Conservation (phyloP, 2,797 vertebrate species). For the Remorina albescens region DNA sequence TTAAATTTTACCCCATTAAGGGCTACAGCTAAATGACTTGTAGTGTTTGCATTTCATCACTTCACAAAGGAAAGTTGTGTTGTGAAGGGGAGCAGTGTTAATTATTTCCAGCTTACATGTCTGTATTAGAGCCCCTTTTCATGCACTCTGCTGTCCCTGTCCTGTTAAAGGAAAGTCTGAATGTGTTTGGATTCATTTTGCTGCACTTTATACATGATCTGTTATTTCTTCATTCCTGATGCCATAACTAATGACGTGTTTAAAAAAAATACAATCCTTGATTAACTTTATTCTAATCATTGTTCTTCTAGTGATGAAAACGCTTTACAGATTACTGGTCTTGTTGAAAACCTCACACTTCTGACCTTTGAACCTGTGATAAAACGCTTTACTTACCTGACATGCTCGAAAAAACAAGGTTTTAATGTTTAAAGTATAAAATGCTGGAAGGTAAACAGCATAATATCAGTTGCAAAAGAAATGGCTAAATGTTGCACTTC, state of each 20-base stretch:
- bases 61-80: constrained; percentile 16
- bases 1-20: constrained; percentile 22
- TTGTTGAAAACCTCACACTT: constrained; percentile 3
- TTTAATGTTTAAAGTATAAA: constrained; percentile 9
- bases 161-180: constrained; percentile 8
- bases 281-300: constrained; percentile 2
- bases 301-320: not conserved
- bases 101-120: constrained; percentile 30
- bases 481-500: constrained; percentile 11
- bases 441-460: constrained; percentile 21
- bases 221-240: constrained; percentile 11
- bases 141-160: not conserved
- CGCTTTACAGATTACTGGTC: not conserved
- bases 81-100: constrained; percentile 27
- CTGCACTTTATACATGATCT: constrained; percentile 4
- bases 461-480: constrained; percentile 22
- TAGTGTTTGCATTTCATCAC: constrained; percentile 12
- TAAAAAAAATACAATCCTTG: constrained; percentile 2
- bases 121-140: constrained; percentile 23
- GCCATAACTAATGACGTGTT: constrained; percentile 25
- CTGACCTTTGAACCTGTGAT: constrained; percentile 41
- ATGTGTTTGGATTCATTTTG: not conserved
- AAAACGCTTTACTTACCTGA: constrained; percentile 38
- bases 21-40: constrained; percentile 5
- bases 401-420: not conserved